phyloP scores from a whole-genome alignment of 1,140 invertebrate species.

The Thaumatotibia leucotreta region DNA sequence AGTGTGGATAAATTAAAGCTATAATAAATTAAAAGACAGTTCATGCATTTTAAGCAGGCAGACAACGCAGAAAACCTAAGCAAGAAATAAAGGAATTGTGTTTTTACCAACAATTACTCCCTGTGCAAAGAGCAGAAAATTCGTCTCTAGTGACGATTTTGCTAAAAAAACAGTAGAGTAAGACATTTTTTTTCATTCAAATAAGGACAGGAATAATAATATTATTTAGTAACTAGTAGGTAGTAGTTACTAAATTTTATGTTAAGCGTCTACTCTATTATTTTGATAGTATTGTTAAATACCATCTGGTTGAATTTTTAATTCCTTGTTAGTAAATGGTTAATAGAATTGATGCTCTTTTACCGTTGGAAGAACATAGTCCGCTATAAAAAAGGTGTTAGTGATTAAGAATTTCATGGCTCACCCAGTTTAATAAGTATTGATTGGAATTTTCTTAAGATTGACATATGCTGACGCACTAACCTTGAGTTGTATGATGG shows the following conservation, averaged over 20 bases:
- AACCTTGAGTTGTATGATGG: constrained; percentile 93
- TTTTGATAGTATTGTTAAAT: no score
- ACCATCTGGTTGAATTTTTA: no score
- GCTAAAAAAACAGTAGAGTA: no score
- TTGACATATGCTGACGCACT: constrained; percentile 64
- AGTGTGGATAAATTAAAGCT: background rate
- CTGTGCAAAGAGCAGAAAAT: background rate
- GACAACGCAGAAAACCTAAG: background rate
- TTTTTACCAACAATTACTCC: background rate
- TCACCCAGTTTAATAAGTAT: background rate
- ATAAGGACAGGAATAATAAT: no score
- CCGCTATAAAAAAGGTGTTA: background rate
- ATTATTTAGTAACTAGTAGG: no score
- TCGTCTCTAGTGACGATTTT: no score
- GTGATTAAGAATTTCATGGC: background rate
- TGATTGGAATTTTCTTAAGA: background rate
- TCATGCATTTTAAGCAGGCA: background rate
- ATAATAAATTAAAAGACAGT: background rate
- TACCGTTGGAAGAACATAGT: no score
- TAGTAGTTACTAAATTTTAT: no score
- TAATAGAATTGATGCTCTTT: no score
- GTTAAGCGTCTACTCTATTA: no score
- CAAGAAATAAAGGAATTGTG: background rate
- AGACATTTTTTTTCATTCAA: no score
- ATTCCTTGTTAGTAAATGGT: no score